These are phyloP conservation scores for Spilosoma lubricipeda DNA, from an alignment of 2,888 invertebrate species.

Conservation along the genomic window DNA sequence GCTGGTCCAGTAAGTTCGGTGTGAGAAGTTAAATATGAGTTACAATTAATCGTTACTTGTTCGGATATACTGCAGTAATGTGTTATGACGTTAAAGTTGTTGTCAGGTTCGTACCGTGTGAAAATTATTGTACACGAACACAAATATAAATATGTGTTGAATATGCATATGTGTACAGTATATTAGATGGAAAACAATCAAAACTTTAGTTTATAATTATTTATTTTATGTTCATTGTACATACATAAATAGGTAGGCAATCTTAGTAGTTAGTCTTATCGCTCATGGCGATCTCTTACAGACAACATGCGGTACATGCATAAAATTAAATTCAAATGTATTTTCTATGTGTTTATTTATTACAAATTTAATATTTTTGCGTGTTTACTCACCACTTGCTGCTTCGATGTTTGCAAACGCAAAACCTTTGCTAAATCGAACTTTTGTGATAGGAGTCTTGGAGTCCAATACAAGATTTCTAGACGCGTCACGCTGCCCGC, in stretches of 20 bases:
- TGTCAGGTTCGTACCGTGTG: not conserved
- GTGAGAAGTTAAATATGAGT: conserved; percentile 6
- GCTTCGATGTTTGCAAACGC: conserved; percentile 93
- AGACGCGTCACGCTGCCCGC: conserved; percentile 92
- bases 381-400: conserved; percentile 82
- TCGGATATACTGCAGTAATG: not conserved
- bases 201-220: no score
- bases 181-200: no score
- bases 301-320: not conserved
- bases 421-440: conserved; percentile 92
- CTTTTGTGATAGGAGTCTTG: conserved; percentile 90
- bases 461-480: conserved; percentile 89
- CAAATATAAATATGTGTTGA: not conserved
- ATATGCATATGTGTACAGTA: no score
- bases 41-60: conserved; percentile 4
- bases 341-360: not conserved
- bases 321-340: not conserved
- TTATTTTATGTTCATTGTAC: no score
- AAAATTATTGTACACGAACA: not conserved
- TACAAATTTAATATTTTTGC: no score
- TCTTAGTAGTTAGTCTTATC: no score
- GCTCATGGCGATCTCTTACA: no score
- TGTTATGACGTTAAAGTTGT: not conserved
- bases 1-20: conserved; percentile 11
- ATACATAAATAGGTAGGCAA: no score